Percentiles rank a stretch among this genome's conserved stretches.
Conservation (phyloP, 2,888 invertebrate genomes). For the Coelogynopora nodosa region DNA sequence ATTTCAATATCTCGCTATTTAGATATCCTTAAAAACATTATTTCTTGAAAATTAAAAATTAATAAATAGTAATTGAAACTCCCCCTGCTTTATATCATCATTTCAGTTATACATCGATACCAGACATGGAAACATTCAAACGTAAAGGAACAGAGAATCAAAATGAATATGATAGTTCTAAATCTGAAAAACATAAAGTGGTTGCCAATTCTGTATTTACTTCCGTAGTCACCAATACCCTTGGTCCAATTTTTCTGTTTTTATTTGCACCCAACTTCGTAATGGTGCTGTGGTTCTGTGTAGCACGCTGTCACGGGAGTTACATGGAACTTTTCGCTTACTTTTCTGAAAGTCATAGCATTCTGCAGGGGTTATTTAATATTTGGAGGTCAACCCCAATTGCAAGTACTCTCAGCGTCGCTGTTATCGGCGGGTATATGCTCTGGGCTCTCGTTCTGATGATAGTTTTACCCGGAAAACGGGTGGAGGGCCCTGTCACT, state of each 20-base stretch:
- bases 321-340: constrained; percentile 49
- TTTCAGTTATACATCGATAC: too few relatives aligned
- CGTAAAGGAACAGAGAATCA: neutral
- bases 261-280: constrained; percentile 52
- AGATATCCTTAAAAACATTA: neutral
- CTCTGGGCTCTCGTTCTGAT: constrained; percentile 63
- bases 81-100: too few relatives aligned
- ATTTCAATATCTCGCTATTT: neutral
- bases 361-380: constrained; percentile 50
- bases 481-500: constrained; percentile 63
- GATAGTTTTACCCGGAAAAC: constrained; percentile 60
- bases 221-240: constrained; percentile 50
- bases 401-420: constrained; percentile 51
- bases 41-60: neutral
- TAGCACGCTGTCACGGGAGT: constrained; percentile 53
- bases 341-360: constrained; percentile 48
- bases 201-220: neutral
- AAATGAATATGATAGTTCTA: neutral
- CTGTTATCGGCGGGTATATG: constrained; percentile 53
- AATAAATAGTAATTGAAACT: neutral
- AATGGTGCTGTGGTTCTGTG: constrained; percentile 54
- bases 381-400: constrained; percentile 55
- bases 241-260: constrained; percentile 54
- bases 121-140: neutral
- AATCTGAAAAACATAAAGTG: neutral